Evolutionary conservation across 2,797 vertebrate genomes (phyloP).

Genomic region (Hylomyscus alleni): DNA sequence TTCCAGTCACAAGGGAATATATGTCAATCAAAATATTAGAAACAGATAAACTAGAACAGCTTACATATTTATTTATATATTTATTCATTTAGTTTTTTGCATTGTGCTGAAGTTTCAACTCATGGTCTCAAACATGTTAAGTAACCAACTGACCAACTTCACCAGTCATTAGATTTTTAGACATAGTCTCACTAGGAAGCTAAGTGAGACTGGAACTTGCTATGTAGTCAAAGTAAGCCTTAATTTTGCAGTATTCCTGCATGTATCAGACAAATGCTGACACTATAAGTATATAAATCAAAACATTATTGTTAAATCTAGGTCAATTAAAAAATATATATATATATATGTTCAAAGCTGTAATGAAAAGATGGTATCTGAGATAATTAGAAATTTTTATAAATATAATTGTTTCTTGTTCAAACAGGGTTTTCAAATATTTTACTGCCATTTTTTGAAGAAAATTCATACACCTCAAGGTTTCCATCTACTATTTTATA

Average conservation of each 20-base stretch:
- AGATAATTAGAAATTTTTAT: not conserved
- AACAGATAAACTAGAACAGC: not conserved
- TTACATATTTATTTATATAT: not conserved
- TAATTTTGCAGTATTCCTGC: not conserved
- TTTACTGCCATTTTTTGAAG: not conserved
- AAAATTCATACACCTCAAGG: not conserved
- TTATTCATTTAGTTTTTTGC: not conserved
- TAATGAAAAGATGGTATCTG: not conserved
- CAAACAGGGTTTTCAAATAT: not conserved
- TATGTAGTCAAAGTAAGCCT: not conserved
- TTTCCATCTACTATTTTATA: not conserved
- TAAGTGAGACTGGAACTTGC: not conserved
- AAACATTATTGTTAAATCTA: not conserved
- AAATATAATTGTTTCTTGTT: not conserved
- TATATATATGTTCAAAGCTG: not conserved
- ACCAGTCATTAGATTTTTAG: not conserved
- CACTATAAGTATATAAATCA: not conserved
- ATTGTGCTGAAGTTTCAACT: not conserved
- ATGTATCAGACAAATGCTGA: not conserved
- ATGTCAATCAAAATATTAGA: not conserved
- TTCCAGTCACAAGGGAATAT: not conserved
- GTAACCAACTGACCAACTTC: not conserved
- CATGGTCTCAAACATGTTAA: not conserved
- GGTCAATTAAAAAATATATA: not conserved
- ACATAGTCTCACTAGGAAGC: not conserved